Evolutionary conservation across 1,140 invertebrate species (phyloP).

Genomic region (Agrypnia vestita): DNA sequence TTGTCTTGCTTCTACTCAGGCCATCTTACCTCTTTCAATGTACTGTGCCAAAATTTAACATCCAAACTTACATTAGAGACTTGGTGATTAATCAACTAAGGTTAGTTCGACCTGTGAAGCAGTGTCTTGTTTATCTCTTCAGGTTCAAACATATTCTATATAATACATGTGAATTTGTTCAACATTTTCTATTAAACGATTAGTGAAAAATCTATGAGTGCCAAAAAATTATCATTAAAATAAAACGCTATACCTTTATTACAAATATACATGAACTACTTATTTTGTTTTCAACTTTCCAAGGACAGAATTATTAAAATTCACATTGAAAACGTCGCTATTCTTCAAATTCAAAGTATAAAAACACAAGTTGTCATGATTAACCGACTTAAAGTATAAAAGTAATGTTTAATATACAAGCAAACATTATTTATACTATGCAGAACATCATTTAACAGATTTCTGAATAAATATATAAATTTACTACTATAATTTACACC

Average conservation of each 20-base stretch:
- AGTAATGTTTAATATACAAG: constrained; percentile 41
- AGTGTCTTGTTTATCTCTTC: constrained; percentile 32
- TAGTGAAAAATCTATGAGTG: constrained; percentile 52
- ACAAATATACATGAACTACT: constrained; percentile 43
- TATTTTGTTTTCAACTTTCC: constrained; percentile 21
- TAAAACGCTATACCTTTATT: constrained; percentile 23
- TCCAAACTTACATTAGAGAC: constrained; percentile 43
- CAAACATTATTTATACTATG: constrained; percentile 42
- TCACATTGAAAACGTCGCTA: neutral
- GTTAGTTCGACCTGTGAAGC: constrained; percentile 37
- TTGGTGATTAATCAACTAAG: constrained; percentile 24
- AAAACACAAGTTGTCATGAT: neutral
- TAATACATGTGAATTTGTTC: constrained; percentile 51
- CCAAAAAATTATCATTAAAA: constrained; percentile 23
- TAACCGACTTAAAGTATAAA: constrained; percentile 27
- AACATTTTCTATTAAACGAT: constrained; percentile 38
- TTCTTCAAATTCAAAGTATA: constrained; percentile 16
- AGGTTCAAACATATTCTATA: constrained; percentile 53
- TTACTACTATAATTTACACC: constrained; percentile 45
- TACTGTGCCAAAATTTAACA: constrained; percentile 57
- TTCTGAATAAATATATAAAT: constrained; percentile 43
- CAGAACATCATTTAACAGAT: constrained; percentile 41
- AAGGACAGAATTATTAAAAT: constrained; percentile 32
- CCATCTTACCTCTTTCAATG: constrained; percentile 39
- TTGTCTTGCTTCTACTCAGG: constrained; percentile 60